Conservation (phyloP, 2,113 vertebrate species). For the Lepus americanus region DNA sequence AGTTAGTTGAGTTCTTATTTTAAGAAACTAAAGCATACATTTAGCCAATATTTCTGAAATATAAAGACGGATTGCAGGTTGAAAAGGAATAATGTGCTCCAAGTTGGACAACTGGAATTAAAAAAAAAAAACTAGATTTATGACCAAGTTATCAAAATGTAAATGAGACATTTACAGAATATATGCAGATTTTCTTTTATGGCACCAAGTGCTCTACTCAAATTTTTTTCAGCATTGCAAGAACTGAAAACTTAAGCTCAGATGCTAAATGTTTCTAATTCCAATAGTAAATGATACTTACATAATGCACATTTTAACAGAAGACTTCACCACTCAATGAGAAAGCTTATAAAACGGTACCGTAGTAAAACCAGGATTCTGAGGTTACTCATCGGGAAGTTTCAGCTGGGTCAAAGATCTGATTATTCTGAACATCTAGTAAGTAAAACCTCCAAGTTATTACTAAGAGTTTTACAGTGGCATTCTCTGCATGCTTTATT, state of each 20-base stretch:
- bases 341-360: conserved; percentile 51
- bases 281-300: conserved; percentile 52
- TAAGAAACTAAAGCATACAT: conserved; percentile 42
- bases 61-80: conserved; percentile 37
- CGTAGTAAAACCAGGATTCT: conserved; percentile 59
- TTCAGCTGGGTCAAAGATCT: conserved; percentile 64
- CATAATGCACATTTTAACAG: conserved; percentile 36
- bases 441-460: conserved; percentile 63
- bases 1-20: conserved; percentile 46
- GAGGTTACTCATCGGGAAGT: conserved; percentile 75
- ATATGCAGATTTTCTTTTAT: conserved; percentile 44
- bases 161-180: conserved; percentile 48
- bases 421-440: conserved; percentile 49
- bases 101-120: conserved; percentile 39
- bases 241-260: conserved; percentile 67
- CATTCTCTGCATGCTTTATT: conserved; percentile 52
- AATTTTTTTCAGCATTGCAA: conserved; percentile 32
- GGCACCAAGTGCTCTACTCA: conserved; percentile 3
- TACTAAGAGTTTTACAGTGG: conserved; percentile 48
- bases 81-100: conserved; percentile 33
- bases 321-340: conserved; percentile 49
- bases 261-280: conserved; percentile 68
- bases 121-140: conserved; percentile 45
- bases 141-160: conserved; percentile 50
- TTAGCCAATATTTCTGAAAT: conserved; percentile 48